Percentiles rank a stretch among this genome's conserved stretches.
Evolutionary conservation across 2,888 invertebrate species (phyloP).

Genomic region (Phasia obesa): DNA sequence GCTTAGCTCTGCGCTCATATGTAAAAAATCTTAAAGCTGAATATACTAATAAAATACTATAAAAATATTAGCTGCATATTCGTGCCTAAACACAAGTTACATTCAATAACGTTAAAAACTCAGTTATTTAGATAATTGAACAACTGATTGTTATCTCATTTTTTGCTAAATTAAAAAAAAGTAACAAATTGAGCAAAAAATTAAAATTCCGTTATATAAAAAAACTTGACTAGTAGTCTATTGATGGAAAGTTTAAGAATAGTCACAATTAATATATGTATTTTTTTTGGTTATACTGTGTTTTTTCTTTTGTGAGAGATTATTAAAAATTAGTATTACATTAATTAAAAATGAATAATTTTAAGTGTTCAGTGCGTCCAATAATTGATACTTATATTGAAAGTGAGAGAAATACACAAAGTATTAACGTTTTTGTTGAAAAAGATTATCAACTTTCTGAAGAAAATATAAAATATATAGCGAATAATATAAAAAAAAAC

Average conservation of each 20-base stretch:
- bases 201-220: not conserved
- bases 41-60: too few species aligned
- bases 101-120: too few species aligned
- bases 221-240: conserved; percentile 4
- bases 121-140: not conserved
- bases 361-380: conserved; percentile 43
- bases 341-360: conserved; percentile 39
- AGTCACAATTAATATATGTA: too few species aligned
- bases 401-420: too few species aligned
- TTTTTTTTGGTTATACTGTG: conserved; percentile 20
- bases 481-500: too few species aligned
- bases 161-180: not conserved
- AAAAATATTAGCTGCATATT: too few species aligned
- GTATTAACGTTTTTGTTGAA: conserved; percentile 5
- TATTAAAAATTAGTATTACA: conserved; percentile 24
- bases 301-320: not conserved
- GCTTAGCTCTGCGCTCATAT: too few species aligned
- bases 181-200: not conserved
- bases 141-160: not conserved
- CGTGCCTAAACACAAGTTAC: too few species aligned
- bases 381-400: conserved; percentile 46
- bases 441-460: conserved; percentile 3
- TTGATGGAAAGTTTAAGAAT: conserved; percentile 16
- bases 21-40: too few species aligned
- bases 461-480: too few species aligned